Conservation (phyloP, 2,888 invertebrate genomes). For the Brachylomia viminalis region DNA sequence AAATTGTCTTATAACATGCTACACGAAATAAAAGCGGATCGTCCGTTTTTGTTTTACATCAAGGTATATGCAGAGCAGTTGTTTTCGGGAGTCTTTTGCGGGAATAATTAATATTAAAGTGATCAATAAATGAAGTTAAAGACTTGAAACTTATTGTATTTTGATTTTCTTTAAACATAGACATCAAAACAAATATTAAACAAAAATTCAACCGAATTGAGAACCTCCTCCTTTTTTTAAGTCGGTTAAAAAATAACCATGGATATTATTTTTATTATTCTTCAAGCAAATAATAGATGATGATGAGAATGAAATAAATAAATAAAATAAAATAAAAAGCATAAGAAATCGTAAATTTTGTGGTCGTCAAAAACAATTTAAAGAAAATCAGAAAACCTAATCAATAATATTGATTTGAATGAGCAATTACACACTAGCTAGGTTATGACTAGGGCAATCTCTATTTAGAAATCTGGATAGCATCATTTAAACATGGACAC, state of each 20-base stretch:
- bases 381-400: background rate
- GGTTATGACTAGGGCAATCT: background rate
- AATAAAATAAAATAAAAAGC: too few relatives aligned
- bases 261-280: too few relatives aligned
- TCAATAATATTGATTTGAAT: background rate
- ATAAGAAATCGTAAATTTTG: background rate
- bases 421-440: background rate
- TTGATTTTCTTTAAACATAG: slow-evolving; percentile 6
- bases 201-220: too few relatives aligned
- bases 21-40: background rate
- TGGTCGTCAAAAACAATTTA: background rate
- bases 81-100: slow-evolving; percentile 11
- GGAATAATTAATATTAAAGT: background rate
- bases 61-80: background rate
- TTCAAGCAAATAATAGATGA: too few relatives aligned
- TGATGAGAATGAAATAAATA: too few relatives aligned
- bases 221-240: too few relatives aligned
- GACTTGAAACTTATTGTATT: background rate
- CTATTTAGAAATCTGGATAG: background rate
- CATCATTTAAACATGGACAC: background rate
- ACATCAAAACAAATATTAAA: background rate
- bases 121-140: slow-evolving; percentile 15
- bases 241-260: too few relatives aligned
- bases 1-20: background rate
- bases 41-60: slow-evolving; percentile 30